Evolutionary conservation across 2,797 vertebrate genomes (phyloP).

Genomic region (Cyprinella venusta): DNA sequence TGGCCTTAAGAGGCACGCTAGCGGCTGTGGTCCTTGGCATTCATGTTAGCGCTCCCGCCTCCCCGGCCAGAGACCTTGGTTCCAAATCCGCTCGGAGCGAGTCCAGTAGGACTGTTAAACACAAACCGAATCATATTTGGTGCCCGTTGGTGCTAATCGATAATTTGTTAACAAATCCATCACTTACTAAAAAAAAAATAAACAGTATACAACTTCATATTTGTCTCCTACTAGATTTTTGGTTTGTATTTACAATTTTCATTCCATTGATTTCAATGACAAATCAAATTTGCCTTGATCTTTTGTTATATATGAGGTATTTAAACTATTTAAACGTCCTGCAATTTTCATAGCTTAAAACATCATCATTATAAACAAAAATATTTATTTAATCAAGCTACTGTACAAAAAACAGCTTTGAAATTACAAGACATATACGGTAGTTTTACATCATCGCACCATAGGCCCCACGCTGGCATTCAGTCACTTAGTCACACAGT

Average conservation of each 20-base stretch:
- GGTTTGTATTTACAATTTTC: background rate
- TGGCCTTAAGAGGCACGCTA: background rate
- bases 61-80: background rate
- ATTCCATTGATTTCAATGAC: background rate
- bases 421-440: no score
- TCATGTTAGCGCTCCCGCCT: background rate
- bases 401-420: no score
- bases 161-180: background rate
- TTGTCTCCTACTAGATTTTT: background rate
- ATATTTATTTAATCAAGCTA: no score
- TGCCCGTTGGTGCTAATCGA: background rate
- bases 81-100: accelerated
- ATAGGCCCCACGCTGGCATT: no score
- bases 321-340: no score
- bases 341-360: no score
- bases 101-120: background rate
- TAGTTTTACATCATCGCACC: no score
- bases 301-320: no score
- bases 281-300: no score
- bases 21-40: no score
- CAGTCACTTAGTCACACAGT: no score
- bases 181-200: background rate
- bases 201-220: background rate
- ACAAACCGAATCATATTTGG: background rate
- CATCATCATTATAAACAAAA: no score